These are phyloP conservation scores for Gasteruption jaculator DNA, from an alignment of 2,888 invertebrate species.

Conservation along the genomic window DNA sequence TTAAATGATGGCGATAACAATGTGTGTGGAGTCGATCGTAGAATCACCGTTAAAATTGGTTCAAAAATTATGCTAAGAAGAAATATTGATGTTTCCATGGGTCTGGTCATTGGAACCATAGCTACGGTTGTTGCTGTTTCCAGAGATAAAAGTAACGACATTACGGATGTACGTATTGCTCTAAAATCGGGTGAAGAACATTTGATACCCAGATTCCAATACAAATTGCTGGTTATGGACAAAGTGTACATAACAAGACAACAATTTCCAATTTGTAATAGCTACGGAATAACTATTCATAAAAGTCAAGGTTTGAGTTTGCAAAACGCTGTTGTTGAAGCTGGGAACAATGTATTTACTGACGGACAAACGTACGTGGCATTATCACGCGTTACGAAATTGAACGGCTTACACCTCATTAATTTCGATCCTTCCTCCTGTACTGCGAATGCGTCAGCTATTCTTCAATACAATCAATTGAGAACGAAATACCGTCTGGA, in stretches of 20 bases:
- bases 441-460: slow-evolving; percentile 21
- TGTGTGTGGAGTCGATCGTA: slow-evolving; percentile 25
- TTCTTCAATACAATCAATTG: slow-evolving; percentile 23
- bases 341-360: slow-evolving; percentile 23
- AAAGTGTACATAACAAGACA: slow-evolving; percentile 21
- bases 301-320: slow-evolving; percentile 29
- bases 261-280: slow-evolving; percentile 26
- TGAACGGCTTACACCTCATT: slow-evolving; percentile 24
- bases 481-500: slow-evolving; percentile 16
- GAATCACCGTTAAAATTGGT: slow-evolving; percentile 13
- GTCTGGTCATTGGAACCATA: slow-evolving; percentile 31
- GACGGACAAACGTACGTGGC: slow-evolving; percentile 28
- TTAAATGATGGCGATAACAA: slow-evolving; percentile 25
- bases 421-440: slow-evolving; percentile 24
- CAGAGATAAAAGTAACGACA: slow-evolving; percentile 11
- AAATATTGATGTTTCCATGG: slow-evolving; percentile 30
- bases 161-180: slow-evolving; percentile 21
- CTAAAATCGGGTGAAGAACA: slow-evolving; percentile 19
- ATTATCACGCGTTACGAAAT: slow-evolving; percentile 21
- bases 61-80: slow-evolving; percentile 27
- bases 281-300: slow-evolving; percentile 31
- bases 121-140: slow-evolving; percentile 21
- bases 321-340: slow-evolving; percentile 23
- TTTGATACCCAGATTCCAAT: slow-evolving; percentile 20
- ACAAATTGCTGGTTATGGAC: slow-evolving; percentile 28